phyloP scores from a whole-genome alignment of 2,888 invertebrate species.

The Fabriciana adippe region DNA sequence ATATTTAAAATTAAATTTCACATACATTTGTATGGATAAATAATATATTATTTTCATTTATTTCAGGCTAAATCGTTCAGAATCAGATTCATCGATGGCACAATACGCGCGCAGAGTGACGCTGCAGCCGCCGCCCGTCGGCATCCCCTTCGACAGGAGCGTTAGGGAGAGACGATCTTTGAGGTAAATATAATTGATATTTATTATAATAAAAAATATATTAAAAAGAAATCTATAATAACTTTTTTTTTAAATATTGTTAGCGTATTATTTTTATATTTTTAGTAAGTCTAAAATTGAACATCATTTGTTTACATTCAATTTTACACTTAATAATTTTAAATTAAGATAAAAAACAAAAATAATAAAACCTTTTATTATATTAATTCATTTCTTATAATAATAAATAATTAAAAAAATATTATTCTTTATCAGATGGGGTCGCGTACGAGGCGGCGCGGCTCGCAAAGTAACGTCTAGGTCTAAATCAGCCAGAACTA shows the following conservation, averaged over 20 bases:
- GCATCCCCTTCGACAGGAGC: conserved; percentile 94
- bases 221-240: neutral
- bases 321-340: no score
- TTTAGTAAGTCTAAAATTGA: no score
- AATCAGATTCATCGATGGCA: conserved; percentile 98
- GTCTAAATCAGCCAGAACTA: conserved; percentile 86
- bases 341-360: no score
- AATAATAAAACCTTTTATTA: no score
- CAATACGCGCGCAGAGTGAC: conserved; percentile 84
- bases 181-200: conserved; percentile 70
- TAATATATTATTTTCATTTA: neutral
- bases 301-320: no score
- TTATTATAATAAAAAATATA: neutral
- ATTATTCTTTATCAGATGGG: conserved; percentile 57
- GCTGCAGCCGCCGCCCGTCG: conserved; percentile 62
- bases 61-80: conserved; percentile 93
- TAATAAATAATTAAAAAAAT: neutral
- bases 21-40: no score
- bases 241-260: neutral
- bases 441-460: conserved; percentile 44
- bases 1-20: no score
- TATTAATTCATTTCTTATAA: neutral
- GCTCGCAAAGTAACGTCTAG: conserved; percentile 57
- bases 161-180: conserved; percentile 95
- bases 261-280: no score